Evolutionary conservation across 2,888 invertebrate genomes (phyloP), one percentile per base, ranked within the genome.

Genomic region (Ormia ochracea): DNA sequence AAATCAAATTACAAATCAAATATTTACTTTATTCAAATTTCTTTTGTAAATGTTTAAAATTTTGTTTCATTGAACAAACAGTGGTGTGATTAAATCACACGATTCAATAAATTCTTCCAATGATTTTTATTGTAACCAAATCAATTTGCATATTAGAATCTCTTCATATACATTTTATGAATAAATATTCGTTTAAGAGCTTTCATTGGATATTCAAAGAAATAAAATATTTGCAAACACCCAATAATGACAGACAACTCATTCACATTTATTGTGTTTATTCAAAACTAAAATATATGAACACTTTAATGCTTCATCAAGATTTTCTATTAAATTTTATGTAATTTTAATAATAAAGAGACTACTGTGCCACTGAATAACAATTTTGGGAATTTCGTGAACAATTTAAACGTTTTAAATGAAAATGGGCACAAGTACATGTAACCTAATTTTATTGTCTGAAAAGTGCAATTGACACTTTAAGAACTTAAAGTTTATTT

Each of bases 101-200:
- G 41, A 66, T 52, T 52, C n/a, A 4, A 52, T n/a, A 21, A 41
- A 66, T 28, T 41, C 41, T 41, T 41, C 28, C 6, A 41, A 41
- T 54, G 28, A 41, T 28, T 41, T 59, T 66, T 21, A 66, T 54
- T 66, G 41, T 19, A 50, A 12, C n/a, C 28, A 50, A n/a, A 26
- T 4, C 41, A 4, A 41, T 66, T 66, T 28, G 28, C 38, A 52
- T 66, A 66, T 52, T 38, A 26, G 17, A 19, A 23, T 36, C 21
- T 58, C 23, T 36, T 58, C 28, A 31, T 21, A 31, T 14, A 1
- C 14, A 45, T 4, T n/a, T 21, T 31, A 59, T 26, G 17, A 28
- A 31, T 45, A 61, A 45, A n/a, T 23, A 58, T 23, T 38, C 21
- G 33, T 6, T 59, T 12, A 43, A 41, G 17, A 4, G n/a, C 26